Percentiles rank a stretch among this genome's conserved stretches.
Conservation (phyloP, 1,140 invertebrate species). For the Drosophila eugracilis region DNA sequence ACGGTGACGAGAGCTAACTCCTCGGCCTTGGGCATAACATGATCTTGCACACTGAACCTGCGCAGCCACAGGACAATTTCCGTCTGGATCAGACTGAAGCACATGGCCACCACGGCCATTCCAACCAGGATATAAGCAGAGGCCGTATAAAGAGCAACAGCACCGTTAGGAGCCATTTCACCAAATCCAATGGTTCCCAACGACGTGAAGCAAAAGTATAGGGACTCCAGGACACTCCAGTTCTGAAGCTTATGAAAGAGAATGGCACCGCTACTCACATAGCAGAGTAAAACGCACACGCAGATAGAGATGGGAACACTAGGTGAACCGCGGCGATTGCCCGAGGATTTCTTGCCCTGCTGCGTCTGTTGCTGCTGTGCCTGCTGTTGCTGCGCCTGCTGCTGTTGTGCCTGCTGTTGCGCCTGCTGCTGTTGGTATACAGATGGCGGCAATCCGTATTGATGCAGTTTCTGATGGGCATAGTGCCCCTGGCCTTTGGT, state of each 20-base stretch:
- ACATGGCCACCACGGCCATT: conserved; percentile 98
- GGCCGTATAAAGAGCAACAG: conserved; percentile 88
- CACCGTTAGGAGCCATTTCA: conserved; percentile 89
- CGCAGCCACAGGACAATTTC: conserved; percentile 91
- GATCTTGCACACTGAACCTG: conserved; percentile 85
- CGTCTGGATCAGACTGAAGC: conserved; percentile 97
- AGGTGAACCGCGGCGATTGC: conserved; percentile 47
- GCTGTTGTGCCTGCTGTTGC: conserved; percentile 47
- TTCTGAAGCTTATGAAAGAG: conserved; percentile 95
- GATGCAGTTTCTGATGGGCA: conserved; percentile 51
- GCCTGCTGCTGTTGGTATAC: conserved; percentile 64
- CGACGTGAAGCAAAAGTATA: conserved; percentile 98
- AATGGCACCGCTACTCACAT: conserved; percentile 95
- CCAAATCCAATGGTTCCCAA: conserved; percentile 96
- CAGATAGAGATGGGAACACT: conserved; percentile 95
- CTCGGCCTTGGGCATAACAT: conserved; percentile 76
- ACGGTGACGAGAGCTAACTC: conserved; percentile 81
- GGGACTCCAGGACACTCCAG: conserved; percentile 96
- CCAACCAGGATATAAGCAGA: conserved; percentile 95
- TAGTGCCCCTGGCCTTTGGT: conserved; percentile 47
- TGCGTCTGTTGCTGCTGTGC: conserved; percentile 38
- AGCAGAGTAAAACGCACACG: conserved; percentile 94
- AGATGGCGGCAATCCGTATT: conserved; percentile 60
- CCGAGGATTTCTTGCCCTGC: conserved; percentile 30
- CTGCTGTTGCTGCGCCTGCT: conserved; percentile 32